Base-by-base conservation (phyloP, 2,888 invertebrate genomes). In the Eristalis intricaria region DNA sequence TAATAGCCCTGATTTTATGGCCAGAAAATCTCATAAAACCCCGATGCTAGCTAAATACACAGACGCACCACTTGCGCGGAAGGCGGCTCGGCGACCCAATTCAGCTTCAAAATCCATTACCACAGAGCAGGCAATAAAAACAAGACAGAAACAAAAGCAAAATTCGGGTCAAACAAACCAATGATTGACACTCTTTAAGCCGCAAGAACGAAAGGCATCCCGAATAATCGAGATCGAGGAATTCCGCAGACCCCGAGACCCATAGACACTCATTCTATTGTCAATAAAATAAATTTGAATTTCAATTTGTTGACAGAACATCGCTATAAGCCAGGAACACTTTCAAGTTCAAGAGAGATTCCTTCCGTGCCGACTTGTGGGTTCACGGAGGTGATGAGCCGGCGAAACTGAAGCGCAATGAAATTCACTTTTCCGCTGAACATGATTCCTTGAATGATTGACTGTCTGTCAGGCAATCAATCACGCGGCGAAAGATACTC, bases 391-490 rank as follows among this genome's bases (percentile, higher is more conserved):
- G 43, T 19, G 19, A 32, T 58, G 40, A 32, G 38, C 11, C 26
- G 56, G 26, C 29, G 7, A 29, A 4, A 29, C 29, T 4, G 11
- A 32, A 15, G 22, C 5, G 23, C 15, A 19, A 2, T 22, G 64
- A 50, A 50, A 78, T 64, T 78, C 77, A 69, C 61, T 69, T 69
- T 77, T 50, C 10, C 63, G 22, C 19, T 8, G 32, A n/a, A 63
- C 26, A 78, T 26, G 26, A 61, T 70, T 35, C 60, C 56, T 74
- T 23, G 15, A 61, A 10, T 61, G 26, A 73, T 70, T 70, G 43
- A 60, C 38, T 74, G 74, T 29, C 38, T 74, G 74, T 60, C 66
- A 68, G 61, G 61, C 29, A 68, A 80, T 80, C 80, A 74, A 80
- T 80, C 80, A 80, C 35, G 26, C 13, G 50, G 50, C 50, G 8